Evolutionary conservation across 1,140 invertebrate species (phyloP).

Genomic region (Drosophila sulfurigaster): DNA sequence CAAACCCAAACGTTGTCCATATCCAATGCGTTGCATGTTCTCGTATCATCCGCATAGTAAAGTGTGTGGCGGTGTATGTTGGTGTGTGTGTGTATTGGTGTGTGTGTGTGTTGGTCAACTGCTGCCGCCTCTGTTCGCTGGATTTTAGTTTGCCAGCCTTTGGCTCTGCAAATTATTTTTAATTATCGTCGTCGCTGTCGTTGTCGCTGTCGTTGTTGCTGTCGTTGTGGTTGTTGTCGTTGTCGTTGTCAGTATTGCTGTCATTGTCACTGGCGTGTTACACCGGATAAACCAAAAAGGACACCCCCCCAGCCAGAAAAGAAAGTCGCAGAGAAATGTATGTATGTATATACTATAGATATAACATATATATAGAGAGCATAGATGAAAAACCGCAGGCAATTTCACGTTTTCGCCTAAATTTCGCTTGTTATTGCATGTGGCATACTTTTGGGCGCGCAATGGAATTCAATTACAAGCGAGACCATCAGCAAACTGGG

Average conservation of each 20-base stretch:
- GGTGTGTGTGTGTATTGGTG: conserved; percentile 9
- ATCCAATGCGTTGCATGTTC: conserved; percentile 57
- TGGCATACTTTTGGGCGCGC: conserved; percentile 48
- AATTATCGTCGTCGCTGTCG: conserved; percentile 73
- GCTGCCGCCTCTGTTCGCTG: conserved; percentile 25
- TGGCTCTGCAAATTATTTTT: conserved; percentile 73
- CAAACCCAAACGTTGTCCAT: conserved; percentile 17
- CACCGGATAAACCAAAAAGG: conserved; percentile 29
- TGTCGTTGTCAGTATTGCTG: conserved; percentile 52
- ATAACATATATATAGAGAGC: background rate
- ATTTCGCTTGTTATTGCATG: conserved; percentile 51
- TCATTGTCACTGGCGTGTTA: conserved; percentile 66
- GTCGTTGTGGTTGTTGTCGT: conserved; percentile 43
- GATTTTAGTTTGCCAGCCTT: conserved; percentile 46
- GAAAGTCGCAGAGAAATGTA: conserved; percentile 8
- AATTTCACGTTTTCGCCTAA: conserved; percentile 50
- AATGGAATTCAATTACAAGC: conserved; percentile 47
- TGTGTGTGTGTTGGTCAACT: conserved; percentile 35
- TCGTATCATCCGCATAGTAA: conserved; percentile 45
- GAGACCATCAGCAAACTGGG: conserved; percentile 13
- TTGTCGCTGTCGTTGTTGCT: conserved; percentile 31
- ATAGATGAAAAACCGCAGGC: conserved; percentile 45
- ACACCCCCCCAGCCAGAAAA: conserved; percentile 2
- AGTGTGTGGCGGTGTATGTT: conserved; percentile 15
- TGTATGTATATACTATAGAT: conserved; percentile 7